A percentile compares a stretch with the other conserved stretches of the same genome.
phyloP scores from a whole-genome alignment of 2,888 invertebrate genomes.

The Seladonia tumulorum region DNA sequence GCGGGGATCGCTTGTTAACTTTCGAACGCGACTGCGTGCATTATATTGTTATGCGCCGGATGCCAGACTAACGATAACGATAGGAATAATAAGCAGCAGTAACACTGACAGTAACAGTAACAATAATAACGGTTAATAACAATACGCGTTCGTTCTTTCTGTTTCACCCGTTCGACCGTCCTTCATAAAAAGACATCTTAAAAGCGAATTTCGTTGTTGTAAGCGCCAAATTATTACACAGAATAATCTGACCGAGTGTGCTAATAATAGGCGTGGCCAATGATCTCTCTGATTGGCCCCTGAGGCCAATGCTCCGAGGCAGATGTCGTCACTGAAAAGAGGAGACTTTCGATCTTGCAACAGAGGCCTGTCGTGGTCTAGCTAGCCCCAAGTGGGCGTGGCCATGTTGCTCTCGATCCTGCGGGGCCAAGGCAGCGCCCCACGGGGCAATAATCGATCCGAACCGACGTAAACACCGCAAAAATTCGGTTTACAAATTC shows the following conservation, averaged over 20 bases:
- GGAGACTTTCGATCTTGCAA: not conserved
- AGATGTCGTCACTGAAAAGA: not conserved
- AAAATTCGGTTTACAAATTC: conserved; percentile 31
- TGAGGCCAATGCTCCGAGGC: not conserved
- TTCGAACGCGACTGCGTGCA: conserved; percentile 45
- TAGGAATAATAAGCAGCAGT: conserved; percentile 68
- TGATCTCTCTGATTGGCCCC: not conserved
- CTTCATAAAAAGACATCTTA: not conserved
- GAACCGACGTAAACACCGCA: not conserved
- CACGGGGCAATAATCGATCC: not conserved
- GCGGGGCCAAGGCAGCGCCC: not conserved
- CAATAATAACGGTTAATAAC: conserved; percentile 68
- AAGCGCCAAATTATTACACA: not conserved
- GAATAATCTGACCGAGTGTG: not conserved
- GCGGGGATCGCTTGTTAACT: conserved; percentile 51
- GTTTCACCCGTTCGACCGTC: not conserved
- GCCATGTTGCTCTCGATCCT: not conserved
- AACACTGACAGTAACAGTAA: conserved; percentile 66
- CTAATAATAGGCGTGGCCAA: not conserved
- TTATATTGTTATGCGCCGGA: conserved; percentile 72
- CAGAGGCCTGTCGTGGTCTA: not conserved
- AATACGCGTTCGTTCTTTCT: conserved; percentile 51
- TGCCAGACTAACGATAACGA: conserved; percentile 77
- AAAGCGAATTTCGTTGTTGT: not conserved
- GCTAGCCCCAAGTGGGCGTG: not conserved